Percentiles rank a stretch among this genome's conserved stretches.
These are phyloP conservation scores for Saimiri boliviensis DNA, from an alignment of 2,113 vertebrate genomes.

Conservation along the genomic window DNA sequence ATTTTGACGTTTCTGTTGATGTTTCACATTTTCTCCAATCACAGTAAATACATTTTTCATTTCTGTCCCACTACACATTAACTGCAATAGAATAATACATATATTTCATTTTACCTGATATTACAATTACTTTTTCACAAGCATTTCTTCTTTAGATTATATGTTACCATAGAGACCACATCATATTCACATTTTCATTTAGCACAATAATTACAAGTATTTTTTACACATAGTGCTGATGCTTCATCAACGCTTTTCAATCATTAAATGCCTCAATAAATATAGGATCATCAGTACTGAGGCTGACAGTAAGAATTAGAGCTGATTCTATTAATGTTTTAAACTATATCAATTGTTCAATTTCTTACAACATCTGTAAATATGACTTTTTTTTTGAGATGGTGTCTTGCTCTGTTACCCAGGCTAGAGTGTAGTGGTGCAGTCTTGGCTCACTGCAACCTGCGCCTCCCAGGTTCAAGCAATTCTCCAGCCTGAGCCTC, in stretches of 20 bases:
- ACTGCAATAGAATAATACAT: not conserved
- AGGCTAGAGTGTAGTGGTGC: too few species aligned
- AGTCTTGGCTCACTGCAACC: too few species aligned
- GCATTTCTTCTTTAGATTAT: not conserved
- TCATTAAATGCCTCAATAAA: not conserved
- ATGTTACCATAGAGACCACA: not conserved
- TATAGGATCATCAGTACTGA: not conserved
- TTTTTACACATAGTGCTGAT: not conserved
- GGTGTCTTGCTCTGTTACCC: too few species aligned
- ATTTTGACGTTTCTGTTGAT: not conserved
- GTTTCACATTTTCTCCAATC: not conserved
- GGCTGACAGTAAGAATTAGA: not conserved
- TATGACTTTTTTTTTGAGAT: not conserved
- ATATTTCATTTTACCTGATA: not conserved
- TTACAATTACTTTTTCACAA: not conserved
- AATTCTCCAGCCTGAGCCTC: too few species aligned
- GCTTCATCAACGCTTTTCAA: not conserved
- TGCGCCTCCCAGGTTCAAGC: too few species aligned
- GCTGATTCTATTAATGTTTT: not conserved
- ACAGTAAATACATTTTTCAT: not conserved
- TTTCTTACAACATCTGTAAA: not conserved
- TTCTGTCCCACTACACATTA: not conserved
- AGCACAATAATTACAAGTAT: not conserved
- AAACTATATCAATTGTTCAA: not conserved
- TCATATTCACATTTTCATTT: not conserved